Base-by-base conservation (phyloP, 2,797 vertebrate species). In the Myotis pilosus region DNA sequence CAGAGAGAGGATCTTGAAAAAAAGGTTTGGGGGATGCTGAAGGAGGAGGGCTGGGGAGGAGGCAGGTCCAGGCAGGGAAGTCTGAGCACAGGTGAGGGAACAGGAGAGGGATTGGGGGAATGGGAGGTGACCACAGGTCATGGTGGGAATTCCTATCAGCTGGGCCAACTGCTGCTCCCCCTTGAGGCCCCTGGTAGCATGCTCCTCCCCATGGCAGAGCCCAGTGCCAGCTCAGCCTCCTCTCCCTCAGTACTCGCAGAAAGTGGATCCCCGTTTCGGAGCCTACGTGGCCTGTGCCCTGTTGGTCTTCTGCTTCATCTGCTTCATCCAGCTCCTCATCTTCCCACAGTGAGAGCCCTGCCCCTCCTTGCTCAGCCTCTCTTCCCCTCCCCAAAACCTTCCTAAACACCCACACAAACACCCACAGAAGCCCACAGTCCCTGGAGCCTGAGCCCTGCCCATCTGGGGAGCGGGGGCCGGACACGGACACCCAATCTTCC, bases 241-340 rank as follows among this genome's bases (percentile, higher is more conserved):
- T 89, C n/a, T 93, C 53, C 91, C 30, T 28, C 96, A 99, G 99
- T 99, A 99, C 98, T 99, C 99, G 22, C 99, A 99, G 98, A 99
- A 99, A 97, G 99, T 99, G 85, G 99, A 99, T 0, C 99, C 99
- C 94, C 99, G 99, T 60, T 99, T 99, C 0, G 99, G 99, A 91
- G 99, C 99, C 96, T 99, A 99, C 0, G 99, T 99, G 38, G 99
- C 99, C 97, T 99, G 99, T 85, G 99, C 99, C 64, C 98, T 99
- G 28, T 98, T 99, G 1, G 99, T 99, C 82, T 99, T 99, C 98
- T 99, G 99, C 97, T 99, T 99, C 98, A 99, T 99, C 98, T 99
- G 99, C 97, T 99, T 99, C 97, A 99, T 99, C 97, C 99, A 99
- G 98, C 98, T 99, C 64, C 98, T 99, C 93, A 92, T 99, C 96